Conservation (phyloP, 2,113 vertebrate species). For the Athene cunicularia region DNA sequence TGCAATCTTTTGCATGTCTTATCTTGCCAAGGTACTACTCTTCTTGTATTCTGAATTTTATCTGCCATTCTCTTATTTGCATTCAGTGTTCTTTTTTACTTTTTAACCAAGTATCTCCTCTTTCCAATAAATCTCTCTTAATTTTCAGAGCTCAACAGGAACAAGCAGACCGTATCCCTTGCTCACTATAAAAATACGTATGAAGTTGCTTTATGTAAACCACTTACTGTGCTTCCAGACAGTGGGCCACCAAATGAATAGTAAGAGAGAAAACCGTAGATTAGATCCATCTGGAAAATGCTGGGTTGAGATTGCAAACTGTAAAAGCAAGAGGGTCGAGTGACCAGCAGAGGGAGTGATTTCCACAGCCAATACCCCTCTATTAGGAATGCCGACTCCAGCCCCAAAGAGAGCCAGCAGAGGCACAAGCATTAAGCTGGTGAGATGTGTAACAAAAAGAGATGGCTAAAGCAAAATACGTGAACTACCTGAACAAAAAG, state of each 20-base stretch:
- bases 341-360: constrained; percentile 53
- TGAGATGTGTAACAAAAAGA: background rate
- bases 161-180: background rate
- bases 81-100: background rate
- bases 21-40: background rate
- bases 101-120: background rate
- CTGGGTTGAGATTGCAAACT: background rate
- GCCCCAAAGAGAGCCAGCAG: rapidly evolving
- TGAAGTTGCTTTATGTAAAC: background rate
- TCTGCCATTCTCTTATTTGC: background rate
- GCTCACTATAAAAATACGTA: background rate
- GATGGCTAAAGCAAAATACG: background rate
- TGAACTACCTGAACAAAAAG: background rate
- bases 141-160: background rate
- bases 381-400: background rate
- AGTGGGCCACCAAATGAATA: background rate
- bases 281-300: background rate
- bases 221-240: background rate
- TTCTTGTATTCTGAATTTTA: background rate
- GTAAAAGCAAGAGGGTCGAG: background rate
- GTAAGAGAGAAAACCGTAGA: background rate
- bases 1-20: background rate
- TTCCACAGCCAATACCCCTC: background rate
- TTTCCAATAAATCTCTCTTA: background rate
- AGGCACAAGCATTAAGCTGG: background rate